Percentiles rank a stretch among this genome's conserved stretches.
Conservation (phyloP, 2,888 invertebrate species). For the Galeopsomyia nigrocyanea region DNA sequence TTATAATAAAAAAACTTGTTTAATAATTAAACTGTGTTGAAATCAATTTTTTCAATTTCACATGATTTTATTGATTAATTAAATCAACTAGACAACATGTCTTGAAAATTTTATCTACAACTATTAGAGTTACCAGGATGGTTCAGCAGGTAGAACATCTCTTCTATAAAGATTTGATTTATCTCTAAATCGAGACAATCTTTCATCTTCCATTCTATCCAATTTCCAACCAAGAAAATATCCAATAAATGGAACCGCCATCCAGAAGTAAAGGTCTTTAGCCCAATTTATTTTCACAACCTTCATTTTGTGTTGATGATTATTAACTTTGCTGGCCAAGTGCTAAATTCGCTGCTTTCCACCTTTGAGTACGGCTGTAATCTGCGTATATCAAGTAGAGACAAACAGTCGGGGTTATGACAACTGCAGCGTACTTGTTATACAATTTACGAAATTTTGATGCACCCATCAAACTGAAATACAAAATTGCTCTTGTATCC, state of each 20-base stretch:
- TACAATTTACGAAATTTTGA: constrained; percentile 65
- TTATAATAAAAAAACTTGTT: constrained; percentile 13
- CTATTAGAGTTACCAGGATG: constrained; percentile 78
- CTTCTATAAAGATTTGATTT: constrained; percentile 84
- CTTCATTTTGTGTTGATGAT: constrained; percentile 27
- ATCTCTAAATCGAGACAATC: constrained; percentile 82
- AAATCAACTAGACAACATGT: constrained; percentile 30
- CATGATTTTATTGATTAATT: constrained; percentile 37
- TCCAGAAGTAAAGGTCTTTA: constrained; percentile 69
- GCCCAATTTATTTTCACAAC: constrained; percentile 66
- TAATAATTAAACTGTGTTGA: background rate
- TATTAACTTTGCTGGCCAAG: constrained; percentile 44
- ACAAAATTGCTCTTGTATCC: background rate
- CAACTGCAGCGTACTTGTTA: constrained; percentile 77
- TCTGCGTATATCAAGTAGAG: constrained; percentile 78
- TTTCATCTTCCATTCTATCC: constrained; percentile 79
- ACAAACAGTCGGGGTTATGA: constrained; percentile 77
- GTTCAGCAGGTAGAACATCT: constrained; percentile 76
- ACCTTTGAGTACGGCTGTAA: constrained; percentile 79
- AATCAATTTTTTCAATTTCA: constrained; percentile 6
- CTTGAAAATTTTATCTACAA: constrained; percentile 24
- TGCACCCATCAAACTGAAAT: constrained; percentile 56
- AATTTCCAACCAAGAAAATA: constrained; percentile 75
- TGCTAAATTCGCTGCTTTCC: constrained; percentile 74
- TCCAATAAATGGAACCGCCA: constrained; percentile 73